These are phyloP conservation scores for Phragmatobia fuliginosa DNA, from an alignment of 2,888 invertebrate genomes.

Conservation along the genomic window DNA sequence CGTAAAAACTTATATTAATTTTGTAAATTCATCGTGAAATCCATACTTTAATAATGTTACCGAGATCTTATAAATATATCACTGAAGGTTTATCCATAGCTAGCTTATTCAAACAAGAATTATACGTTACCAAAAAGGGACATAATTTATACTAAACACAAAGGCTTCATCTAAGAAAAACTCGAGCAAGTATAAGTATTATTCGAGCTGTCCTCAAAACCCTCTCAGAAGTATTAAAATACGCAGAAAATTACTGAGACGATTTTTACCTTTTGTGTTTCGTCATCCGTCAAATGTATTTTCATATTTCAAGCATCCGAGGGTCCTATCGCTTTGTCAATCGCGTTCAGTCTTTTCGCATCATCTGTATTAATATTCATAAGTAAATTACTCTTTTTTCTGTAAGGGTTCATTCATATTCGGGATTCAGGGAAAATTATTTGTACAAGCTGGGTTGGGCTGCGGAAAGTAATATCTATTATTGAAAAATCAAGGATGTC, in stretches of 20 bases:
- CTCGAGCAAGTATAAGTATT: constrained; percentile 13
- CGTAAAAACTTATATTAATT: too few species aligned
- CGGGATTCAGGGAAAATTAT: constrained; percentile 20
- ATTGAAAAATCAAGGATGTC: constrained; percentile 14
- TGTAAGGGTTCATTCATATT: constrained; percentile 42
- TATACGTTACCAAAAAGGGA: neutral
- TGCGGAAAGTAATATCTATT: constrained; percentile 22
- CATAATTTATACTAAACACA: constrained; percentile 12
- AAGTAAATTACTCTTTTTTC: constrained; percentile 82
- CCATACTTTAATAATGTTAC: too few species aligned
- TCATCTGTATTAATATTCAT: constrained; percentile 83
- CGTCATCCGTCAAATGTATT: constrained; percentile 84
- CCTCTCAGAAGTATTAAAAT: constrained; percentile 80
- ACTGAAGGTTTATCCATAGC: neutral
- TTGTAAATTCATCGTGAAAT: too few species aligned
- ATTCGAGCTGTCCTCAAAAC: constrained; percentile 17
- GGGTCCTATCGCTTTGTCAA: constrained; percentile 66
- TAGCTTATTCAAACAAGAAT: neutral
- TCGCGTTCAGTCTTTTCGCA: constrained; percentile 70
- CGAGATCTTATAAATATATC: neutral
- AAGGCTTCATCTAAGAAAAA: constrained; percentile 13
- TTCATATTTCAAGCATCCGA: constrained; percentile 69
- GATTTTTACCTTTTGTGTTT: constrained; percentile 73
- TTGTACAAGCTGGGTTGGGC: constrained; percentile 16
- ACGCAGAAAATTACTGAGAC: constrained; percentile 73